A percentile compares a stretch with the other conserved stretches of the same genome.
phyloP scores from a whole-genome alignment of 2,113 vertebrate species.

The Calcarius ornatus region DNA sequence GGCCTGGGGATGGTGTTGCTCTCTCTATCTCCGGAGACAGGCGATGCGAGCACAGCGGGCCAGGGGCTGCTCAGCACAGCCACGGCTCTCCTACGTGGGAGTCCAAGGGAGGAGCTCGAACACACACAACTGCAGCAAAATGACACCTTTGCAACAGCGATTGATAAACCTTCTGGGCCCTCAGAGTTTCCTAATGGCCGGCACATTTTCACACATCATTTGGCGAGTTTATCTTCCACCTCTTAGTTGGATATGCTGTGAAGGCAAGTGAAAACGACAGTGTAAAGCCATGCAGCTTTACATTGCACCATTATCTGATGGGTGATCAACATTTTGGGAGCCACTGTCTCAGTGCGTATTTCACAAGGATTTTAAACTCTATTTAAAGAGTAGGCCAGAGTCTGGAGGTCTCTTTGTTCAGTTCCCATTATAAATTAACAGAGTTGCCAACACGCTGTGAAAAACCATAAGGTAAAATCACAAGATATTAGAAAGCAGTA shows the following conservation, averaged over 20 bases:
- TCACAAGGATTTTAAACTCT: background rate
- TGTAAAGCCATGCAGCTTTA: background rate
- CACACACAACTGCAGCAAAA: background rate
- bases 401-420: background rate
- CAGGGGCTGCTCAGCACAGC: background rate
- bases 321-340: background rate
- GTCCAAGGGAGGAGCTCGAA: background rate
- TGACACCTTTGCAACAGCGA: background rate
- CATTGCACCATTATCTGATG: background rate
- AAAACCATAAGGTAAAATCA: background rate
- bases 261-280: background rate
- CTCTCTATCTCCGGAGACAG: accelerated
- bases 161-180: background rate
- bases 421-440: background rate
- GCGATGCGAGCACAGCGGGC: accelerated
- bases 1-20: background rate
- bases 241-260: background rate
- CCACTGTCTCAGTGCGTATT: background rate
- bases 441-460: background rate
- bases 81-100: accelerated
- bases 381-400: background rate
- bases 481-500: background rate
- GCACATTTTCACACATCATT: background rate
- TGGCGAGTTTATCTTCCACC: background rate
- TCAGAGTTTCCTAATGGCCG: background rate